Percentiles rank a stretch among this genome's conserved stretches.
Conservation (phyloP, 2,797 vertebrate genomes). For the Saxicola maurus region DNA sequence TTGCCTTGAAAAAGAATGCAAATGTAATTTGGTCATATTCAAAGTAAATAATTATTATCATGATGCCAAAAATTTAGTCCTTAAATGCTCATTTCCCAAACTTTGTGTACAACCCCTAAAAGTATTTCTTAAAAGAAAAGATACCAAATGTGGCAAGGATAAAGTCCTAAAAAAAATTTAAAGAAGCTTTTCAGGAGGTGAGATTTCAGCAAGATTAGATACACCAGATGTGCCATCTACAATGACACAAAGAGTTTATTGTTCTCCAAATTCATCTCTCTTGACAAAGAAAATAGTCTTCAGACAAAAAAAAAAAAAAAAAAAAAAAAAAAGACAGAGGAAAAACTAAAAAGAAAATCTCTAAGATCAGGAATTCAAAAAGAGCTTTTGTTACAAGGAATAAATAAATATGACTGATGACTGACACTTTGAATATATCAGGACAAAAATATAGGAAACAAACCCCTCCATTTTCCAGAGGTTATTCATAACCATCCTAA, state of each 20-base stretch:
- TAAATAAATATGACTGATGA: background rate
- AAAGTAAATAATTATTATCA: background rate
- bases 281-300: background rate
- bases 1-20: background rate
- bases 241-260: background rate
- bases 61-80: background rate
- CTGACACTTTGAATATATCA: background rate
- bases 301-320: background rate
- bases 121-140: background rate
- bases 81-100: background rate
- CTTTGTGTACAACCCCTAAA: background rate
- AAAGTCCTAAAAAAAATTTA: background rate
- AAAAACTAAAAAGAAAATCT: background rate
- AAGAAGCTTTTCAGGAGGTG: background rate
- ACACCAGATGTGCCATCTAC: background rate
- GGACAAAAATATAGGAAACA: background rate
- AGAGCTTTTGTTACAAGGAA: background rate
- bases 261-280: background rate
- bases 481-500: background rate
- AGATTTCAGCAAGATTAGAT: background rate
- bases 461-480: background rate
- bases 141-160: background rate
- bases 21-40: background rate
- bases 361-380: background rate
- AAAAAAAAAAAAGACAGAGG: rapidly evolving